Evolutionary conservation across 1,140 invertebrate genomes (phyloP).

Genomic region (Drosophila rufa): DNA sequence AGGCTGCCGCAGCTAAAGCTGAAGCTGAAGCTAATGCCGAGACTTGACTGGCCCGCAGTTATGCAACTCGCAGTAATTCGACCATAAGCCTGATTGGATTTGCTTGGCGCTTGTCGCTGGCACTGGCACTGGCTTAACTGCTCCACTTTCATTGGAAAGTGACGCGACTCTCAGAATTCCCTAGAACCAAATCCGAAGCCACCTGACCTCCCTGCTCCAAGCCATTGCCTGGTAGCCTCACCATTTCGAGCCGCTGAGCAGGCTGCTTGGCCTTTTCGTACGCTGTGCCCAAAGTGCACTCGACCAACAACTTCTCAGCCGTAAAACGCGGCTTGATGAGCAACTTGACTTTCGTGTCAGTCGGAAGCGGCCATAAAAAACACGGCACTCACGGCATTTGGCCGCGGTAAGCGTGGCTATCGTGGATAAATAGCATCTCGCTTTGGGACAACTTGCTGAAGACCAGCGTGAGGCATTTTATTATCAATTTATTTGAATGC

Average conservation of each 20-base stretch:
- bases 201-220: not conserved
- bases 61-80: slow-evolving; percentile 70
- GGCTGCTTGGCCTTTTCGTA: slow-evolving; percentile 10
- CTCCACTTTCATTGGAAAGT: slow-evolving; percentile 40
- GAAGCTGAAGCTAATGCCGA: slow-evolving; percentile 16
- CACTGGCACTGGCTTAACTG: slow-evolving; percentile 40
- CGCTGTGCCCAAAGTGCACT: slow-evolving; percentile 26
- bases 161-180: slow-evolving; percentile 25
- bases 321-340: slow-evolving; percentile 40
- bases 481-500: slow-evolving; percentile 44
- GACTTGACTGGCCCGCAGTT: slow-evolving; percentile 44
- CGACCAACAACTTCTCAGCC: slow-evolving; percentile 42
- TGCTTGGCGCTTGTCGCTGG: slow-evolving; percentile 54
- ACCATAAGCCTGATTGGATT: slow-evolving; percentile 69
- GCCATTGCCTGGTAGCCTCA: not conserved
- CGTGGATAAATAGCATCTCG: slow-evolving; percentile 4
- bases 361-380: slow-evolving; percentile 42
- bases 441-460: slow-evolving; percentile 19
- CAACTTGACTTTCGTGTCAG: slow-evolving; percentile 48
- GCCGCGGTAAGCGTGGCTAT: slow-evolving; percentile 1
- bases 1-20: slow-evolving; percentile 3
- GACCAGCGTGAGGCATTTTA: slow-evolving; percentile 43
- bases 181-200: slow-evolving; percentile 23
- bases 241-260: not conserved
- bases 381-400: slow-evolving; percentile 11